Conservation (phyloP, 2,797 vertebrate genomes). For the Thamnophis elegans region DNA sequence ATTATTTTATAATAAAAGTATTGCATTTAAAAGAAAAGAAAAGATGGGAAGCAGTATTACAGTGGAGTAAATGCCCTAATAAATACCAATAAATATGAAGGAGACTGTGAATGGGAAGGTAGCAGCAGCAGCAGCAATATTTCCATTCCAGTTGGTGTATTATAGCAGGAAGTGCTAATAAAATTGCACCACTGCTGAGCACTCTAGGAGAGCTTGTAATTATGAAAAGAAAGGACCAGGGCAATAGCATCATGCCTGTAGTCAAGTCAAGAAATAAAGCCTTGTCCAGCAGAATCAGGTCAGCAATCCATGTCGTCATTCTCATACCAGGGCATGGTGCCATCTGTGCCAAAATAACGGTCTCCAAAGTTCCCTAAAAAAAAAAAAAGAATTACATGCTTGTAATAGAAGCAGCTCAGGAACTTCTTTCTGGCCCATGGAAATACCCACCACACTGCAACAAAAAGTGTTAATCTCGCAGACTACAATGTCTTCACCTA, state of each 20-base stretch:
- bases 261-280: not conserved
- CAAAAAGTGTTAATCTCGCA: not conserved
- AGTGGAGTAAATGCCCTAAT: not conserved
- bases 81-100: not conserved
- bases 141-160: not conserved
- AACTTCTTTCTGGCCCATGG: not conserved
- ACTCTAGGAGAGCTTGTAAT: not conserved
- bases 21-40: too few species aligned
- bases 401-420: not conserved
- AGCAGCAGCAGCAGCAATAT: not conserved
- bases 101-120: not conserved
- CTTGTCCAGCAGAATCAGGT: slow-evolving; percentile 15
- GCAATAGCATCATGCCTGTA: not conserved
- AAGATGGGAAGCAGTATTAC: not conserved
- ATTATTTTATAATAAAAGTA: not conserved
- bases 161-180: not conserved
- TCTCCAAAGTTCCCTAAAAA: slow-evolving; percentile 87
- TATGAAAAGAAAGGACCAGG: not conserved
- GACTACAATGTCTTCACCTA: not conserved
- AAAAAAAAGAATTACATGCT: not conserved
- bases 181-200: not conserved
- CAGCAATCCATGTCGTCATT: slow-evolving; percentile 81
- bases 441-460: not conserved
- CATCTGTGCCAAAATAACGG: slow-evolving; percentile 88
- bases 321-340: slow-evolving; percentile 80